Base-by-base conservation (phyloP, 2,113 vertebrate species). In the Nematolebias whitei region DNA sequence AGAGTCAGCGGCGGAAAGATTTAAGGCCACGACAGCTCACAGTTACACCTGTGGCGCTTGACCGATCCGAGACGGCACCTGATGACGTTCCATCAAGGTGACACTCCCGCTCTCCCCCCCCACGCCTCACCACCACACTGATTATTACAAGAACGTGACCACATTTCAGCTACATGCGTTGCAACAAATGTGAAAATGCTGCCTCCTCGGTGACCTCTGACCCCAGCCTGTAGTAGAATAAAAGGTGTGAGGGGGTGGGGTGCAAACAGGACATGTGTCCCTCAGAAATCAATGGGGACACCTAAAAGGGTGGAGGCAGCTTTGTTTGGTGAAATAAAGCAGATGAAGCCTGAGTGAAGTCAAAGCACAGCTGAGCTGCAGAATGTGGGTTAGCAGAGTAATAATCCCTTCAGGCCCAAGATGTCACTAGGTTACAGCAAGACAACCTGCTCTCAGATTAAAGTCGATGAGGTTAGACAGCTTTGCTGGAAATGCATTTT, bases 311-410 rank as follows among this genome's bases (percentile, higher is more conserved):
- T n/a, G n/a, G n/a, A 68, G 26, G n/a, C 24, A 8, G 62, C 62
- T 66, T 73, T 66, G 55, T 53, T 29, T 29, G 48, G 29, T 43
- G 24, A 52, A 44, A n/a, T 67, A 3, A 55, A 24, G 32, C 20
- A 24, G 12, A 2, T 15, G 19, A 18, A 3, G 5, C 47, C 10
- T 18, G 19, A 9, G 0, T 32, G 2, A 16, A 52, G 39, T 54
- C 39, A 55, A 32, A 44, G 44, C 51, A 55, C 78, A 83, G 80
- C 64, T n/a, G 63, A 69, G 49, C 47, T 5, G 29, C 44, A 41
- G 49, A 78, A 88, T 88, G 85, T 92, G 74, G 90, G 89, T 92
- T 90, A 91, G 68, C 76, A 76, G 80, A 87, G 79, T 92, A 91
- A 92, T 90, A n/a, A n/a, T n/a, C 87, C 32, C 89, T 76, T 79